Percentiles rank a stretch among this genome's conserved stretches.
Conservation (phyloP, 2,113 vertebrate genomes). For the Antigone vipio region DNA sequence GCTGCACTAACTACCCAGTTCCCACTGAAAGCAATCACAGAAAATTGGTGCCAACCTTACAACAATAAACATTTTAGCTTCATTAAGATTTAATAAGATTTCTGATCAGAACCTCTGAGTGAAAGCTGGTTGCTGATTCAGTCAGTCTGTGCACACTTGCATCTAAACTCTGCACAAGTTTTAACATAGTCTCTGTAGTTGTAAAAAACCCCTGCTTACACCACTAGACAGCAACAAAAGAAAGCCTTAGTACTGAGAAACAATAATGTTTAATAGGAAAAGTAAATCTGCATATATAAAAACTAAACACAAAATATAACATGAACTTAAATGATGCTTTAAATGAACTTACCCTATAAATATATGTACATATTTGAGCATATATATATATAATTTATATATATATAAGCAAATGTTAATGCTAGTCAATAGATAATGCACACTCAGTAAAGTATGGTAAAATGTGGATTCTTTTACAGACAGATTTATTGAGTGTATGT, state of each 20-base stretch:
- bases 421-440: neutral
- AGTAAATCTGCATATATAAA: neutral
- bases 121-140: neutral
- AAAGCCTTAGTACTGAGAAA: neutral
- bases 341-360: slow-evolving; percentile 19
- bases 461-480: neutral
- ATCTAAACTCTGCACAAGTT: neutral
- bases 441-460: neutral
- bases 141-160: neutral
- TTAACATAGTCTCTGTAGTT: neutral
- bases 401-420: neutral
- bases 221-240: neutral
- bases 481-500: neutral
- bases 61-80: neutral
- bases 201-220: neutral
- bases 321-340: neutral
- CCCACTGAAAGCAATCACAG: neutral
- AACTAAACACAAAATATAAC: neutral
- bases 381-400: neutral
- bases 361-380: slow-evolving; percentile 30
- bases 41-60: neutral
- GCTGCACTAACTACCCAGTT: neutral
- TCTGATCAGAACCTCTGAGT: neutral
- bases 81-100: neutral
- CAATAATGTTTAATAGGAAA: slow-evolving; percentile 21